phyloP scores from a whole-genome alignment of 2,888 invertebrate species.

The Drosophila peninsularis region DNA sequence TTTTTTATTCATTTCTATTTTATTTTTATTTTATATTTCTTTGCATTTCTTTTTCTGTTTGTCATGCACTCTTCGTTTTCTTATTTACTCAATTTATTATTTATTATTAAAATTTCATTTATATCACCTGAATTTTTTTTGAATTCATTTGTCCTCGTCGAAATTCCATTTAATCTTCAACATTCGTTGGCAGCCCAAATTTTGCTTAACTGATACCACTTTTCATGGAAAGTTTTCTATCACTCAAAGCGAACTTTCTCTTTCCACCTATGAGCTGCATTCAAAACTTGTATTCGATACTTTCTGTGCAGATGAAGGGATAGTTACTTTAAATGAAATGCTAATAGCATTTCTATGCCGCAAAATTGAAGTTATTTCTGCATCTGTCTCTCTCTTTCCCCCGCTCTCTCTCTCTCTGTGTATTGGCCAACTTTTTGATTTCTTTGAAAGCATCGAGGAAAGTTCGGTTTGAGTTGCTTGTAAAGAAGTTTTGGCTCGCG shows the following conservation, averaged over 20 bases:
- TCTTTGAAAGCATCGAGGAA: slow-evolving; percentile 27
- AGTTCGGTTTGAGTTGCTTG: slow-evolving; percentile 14
- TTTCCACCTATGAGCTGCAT: slow-evolving; percentile 6
- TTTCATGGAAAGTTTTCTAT: background rate
- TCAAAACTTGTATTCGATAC: background rate
- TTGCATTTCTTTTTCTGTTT: background rate
- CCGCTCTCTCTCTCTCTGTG: background rate
- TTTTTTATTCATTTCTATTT: background rate
- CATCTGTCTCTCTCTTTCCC: background rate
- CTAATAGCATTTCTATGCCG: slow-evolving; percentile 30
- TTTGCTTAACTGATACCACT: background rate
- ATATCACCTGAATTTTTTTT: background rate
- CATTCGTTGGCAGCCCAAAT: too few species aligned
- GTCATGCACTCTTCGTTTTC: background rate
- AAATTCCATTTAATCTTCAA: background rate
- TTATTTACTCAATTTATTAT: background rate
- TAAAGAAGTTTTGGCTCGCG: slow-evolving; percentile 21
- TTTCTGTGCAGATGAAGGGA: slow-evolving; percentile 5
- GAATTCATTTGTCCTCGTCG: background rate
- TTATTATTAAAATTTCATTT: background rate
- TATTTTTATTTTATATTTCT: background rate
- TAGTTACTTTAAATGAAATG: slow-evolving; percentile 21
- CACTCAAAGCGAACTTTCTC: slow-evolving; percentile 2
- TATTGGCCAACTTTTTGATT: slow-evolving; percentile 19
- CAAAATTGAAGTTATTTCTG: slow-evolving; percentile 8